Evolutionary conservation across 37 sponge, comb jelly and placozoan species (phyloP), one percentile per base, ranked within the genome.

Genomic region (Halichondria panicea): DNA sequence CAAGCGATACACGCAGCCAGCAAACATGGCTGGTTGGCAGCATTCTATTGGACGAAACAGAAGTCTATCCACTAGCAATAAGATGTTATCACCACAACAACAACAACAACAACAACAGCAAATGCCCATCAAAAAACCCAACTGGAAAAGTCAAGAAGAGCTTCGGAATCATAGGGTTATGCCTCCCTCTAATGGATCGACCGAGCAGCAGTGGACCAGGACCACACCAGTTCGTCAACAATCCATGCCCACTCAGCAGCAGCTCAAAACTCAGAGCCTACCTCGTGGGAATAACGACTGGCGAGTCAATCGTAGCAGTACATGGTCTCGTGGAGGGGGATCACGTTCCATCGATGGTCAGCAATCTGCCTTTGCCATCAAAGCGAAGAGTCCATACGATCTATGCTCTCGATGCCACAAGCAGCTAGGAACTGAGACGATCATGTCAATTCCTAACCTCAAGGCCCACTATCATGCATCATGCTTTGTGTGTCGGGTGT

Each of bases 401-500:
- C 41, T 77, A 30, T 89, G 89, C 53, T 58, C 89, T 19, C 60
- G 55, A 28, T 89, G 89, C 61, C 73, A 39, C 70, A n/a, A 22
- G 35, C 68, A 82, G 1, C 77, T 91, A 13, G 82, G 78, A 2
- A 28, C 38, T 0, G 82, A 66, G 34, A 68, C 69, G 18, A 44
- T 84, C 74, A 76, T 86, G 79, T 30, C 83, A 50, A 71, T 91
- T 33, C 61, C 87, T 34, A 36, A 15, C 1, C 56, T 55, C 37
- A 69, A 79, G 25, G 43, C 78, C 40, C 59, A 81, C 42, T 91
- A 54, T 53, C 91, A 91, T 46, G 22, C 57, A 21, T 15, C 44
- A 31, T 91, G 91, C 71, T 81, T 91, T 45, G 58, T 55, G 19
- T 91, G 91, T 73, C 30, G 37, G 0, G 87, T 91, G 30, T 91